Evolutionary conservation across 92 coral and sea anemone genomes (phyloP), one percentile per base, ranked within the genome.

Genomic region (Heliopora coerulea): DNA sequence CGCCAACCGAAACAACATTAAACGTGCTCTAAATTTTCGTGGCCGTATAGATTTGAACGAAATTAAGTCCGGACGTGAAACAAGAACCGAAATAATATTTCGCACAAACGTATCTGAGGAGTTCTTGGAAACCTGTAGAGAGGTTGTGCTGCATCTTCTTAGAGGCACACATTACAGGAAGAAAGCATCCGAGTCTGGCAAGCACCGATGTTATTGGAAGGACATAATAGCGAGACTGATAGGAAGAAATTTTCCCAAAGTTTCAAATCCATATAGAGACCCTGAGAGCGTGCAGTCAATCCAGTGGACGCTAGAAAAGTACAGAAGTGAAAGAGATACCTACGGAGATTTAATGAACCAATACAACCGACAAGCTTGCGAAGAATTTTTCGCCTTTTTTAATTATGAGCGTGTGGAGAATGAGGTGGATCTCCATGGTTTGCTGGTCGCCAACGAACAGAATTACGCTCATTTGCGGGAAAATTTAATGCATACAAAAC

Each of bases 391-490:
- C 62, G 49, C 12, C 17, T 85, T 85, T 68, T 81, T 64, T 14
- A 85, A 85, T 62, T 30, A 23, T n/a, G 48, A 49, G 31, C 82
- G 85, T 3, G 41, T 41, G 29, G 62, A 58, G 49, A 73, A 76
- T 23, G 74, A 80, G n/a, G 74, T 85, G 9, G 88, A 85, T 61
- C 88, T 85, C 14, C 88, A 85, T 59, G 82, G 79, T 25, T 78
- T 79, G 37, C 60, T 66, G 17, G 88, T 80, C 0, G 85, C 48
- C 19, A 50, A 85, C 19, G 57, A 56, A 31, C 62, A 41, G 23
- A n/a, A n/a, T n/a, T n/a, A n/a, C n/a, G n/a, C n/a, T n/a, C n/a
- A n/a, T n/a, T n/a, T n/a, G n/a, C n/a, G n/a, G 48, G 34, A 23
- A 23, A 44, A 29, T 58, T 48, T 29, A 33, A 56, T 27, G 74